These are phyloP conservation scores for Caenorhabditis becei DNA, from an alignment of 2,888 invertebrate species.

Conservation along the genomic window DNA sequence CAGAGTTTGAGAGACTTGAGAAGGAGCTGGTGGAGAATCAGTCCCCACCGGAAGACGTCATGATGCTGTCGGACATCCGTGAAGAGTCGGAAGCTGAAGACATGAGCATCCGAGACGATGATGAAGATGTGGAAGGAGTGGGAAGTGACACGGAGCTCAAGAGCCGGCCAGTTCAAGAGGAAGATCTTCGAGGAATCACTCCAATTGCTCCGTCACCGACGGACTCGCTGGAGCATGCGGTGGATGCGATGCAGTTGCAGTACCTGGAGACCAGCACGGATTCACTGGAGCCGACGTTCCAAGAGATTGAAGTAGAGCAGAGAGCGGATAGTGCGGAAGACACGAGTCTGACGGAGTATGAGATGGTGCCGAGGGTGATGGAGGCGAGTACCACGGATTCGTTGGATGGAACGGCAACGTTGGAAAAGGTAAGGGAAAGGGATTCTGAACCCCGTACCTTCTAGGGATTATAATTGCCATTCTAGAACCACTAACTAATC, in stretches of 20 bases:
- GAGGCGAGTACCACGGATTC: constrained; percentile 62
- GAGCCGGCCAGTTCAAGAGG: constrained; percentile 64
- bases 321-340: constrained; percentile 57
- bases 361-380: constrained; percentile 62
- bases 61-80: constrained; percentile 80
- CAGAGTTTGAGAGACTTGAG: constrained; percentile 80
- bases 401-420: constrained; percentile 47
- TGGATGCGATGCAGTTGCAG: constrained; percentile 34
- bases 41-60: constrained; percentile 75
- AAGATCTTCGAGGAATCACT: constrained; percentile 61
- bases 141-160: constrained; percentile 68
- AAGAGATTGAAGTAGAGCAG: constrained; percentile 57
- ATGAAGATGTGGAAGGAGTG: constrained; percentile 74
- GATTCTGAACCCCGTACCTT: too few relatives aligned
- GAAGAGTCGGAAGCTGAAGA: constrained; percentile 81
- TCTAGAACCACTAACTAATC: neutral
- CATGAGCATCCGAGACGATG: constrained; percentile 80
- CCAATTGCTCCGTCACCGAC: constrained; percentile 65
- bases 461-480: neutral
- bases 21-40: constrained; percentile 73
- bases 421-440: constrained; percentile 59
- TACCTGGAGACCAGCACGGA: constrained; percentile 71
- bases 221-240: constrained; percentile 63
- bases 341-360: constrained; percentile 62
- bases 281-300: constrained; percentile 70